phyloP scores from a whole-genome alignment of 2,888 invertebrate genomes.

The Plebejus anna region DNA sequence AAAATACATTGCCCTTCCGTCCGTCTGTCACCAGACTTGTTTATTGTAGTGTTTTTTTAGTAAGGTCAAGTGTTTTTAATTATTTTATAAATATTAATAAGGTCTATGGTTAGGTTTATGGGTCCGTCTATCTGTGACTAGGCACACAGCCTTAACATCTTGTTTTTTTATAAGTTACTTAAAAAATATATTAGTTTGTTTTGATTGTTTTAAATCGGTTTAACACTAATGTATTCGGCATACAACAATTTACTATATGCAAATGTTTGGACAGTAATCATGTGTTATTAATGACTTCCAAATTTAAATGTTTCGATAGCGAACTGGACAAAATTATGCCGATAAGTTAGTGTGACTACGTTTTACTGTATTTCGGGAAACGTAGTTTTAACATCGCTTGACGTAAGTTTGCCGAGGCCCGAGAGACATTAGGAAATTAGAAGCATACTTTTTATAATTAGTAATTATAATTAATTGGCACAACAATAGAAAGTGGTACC shows the following conservation, averaged over 20 bases:
- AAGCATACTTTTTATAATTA: too few species aligned
- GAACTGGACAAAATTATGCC: background rate
- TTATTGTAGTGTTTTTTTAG: background rate
- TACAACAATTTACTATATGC: background rate
- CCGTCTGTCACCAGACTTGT: background rate
- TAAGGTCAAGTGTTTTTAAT: background rate
- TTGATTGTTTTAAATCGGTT: background rate
- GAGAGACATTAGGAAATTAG: too few species aligned
- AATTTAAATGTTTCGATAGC: constrained; percentile 4
- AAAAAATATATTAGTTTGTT: background rate
- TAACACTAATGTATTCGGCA: background rate
- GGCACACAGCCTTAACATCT: too few species aligned
- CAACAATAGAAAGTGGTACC: too few species aligned
- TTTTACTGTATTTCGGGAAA: background rate
- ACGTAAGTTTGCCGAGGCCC: too few species aligned
- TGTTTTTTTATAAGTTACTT: background rate
- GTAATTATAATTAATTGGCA: too few species aligned
- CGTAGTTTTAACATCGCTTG: too few species aligned
- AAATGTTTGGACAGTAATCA: background rate
- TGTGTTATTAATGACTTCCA: background rate
- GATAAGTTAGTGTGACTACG: background rate
- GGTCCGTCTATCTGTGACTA: too few species aligned
- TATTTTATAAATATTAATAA: too few species aligned
- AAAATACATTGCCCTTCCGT: background rate
- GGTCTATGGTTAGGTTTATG: too few species aligned